These are phyloP conservation scores for Salvelinus sp. DNA, from an alignment of 2,113 vertebrate species.

Conservation along the genomic window DNA sequence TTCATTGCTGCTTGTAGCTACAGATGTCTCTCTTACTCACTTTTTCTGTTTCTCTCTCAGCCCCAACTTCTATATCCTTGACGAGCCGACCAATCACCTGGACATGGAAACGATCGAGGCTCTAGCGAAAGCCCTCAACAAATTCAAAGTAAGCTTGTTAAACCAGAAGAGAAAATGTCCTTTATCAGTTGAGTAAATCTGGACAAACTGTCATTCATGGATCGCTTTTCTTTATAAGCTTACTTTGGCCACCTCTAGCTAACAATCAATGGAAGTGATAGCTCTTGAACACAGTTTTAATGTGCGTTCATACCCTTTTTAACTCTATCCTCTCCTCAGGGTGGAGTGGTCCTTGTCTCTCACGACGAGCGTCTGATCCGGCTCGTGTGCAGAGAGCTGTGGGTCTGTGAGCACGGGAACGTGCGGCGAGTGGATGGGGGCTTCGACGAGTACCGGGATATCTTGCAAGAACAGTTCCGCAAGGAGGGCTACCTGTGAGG, in stretches of 20 bases:
- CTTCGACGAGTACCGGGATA: conserved; percentile 93
- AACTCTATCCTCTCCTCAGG: conserved; percentile 66
- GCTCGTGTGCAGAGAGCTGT: conserved; percentile 91
- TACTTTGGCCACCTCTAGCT: no score
- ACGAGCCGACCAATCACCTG: conserved; percentile 97
- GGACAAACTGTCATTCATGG: neutral
- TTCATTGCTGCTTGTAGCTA: neutral
- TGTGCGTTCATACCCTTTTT: neutral
- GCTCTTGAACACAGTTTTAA: neutral
- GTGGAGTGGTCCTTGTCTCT: conserved; percentile 92
- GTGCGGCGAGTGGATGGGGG: conserved; percentile 89
- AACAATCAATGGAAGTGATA: no score
- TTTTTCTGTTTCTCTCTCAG: conserved; percentile 66
- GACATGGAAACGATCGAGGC: conserved; percentile 99
- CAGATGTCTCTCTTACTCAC: neutral
- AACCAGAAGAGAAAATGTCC: no score
- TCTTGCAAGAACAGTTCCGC: conserved; percentile 94
- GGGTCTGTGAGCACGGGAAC: conserved; percentile 85
- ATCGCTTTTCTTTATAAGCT: no score
- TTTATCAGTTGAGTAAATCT: neutral
- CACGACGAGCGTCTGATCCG: conserved; percentile 96
- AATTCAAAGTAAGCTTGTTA: conserved; percentile 78
- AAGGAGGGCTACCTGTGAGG: conserved; percentile 94
- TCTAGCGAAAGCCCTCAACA: conserved; percentile 88
- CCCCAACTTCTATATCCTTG: conserved; percentile 96